These are phyloP conservation scores for Gadus macrocephalus DNA, from an alignment of 2,113 vertebrate genomes.

Conservation along the genomic window DNA sequence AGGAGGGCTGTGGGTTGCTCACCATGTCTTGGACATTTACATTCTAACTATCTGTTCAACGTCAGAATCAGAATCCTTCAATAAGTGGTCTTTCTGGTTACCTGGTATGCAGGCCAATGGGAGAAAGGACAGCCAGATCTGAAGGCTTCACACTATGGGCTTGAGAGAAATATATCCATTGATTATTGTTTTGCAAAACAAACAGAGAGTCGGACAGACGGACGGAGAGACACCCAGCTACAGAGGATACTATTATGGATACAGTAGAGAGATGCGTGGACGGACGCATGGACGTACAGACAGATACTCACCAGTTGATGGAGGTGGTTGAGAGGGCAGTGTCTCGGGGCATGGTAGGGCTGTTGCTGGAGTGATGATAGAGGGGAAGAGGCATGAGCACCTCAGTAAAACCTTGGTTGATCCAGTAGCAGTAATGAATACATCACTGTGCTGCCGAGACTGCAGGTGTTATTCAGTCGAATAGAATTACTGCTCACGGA, in stretches of 20 bases:
- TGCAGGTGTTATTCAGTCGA: not conserved
- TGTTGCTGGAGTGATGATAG: conserved; percentile 18
- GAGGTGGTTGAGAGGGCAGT: conserved; percentile 33
- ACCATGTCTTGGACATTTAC: too few species aligned
- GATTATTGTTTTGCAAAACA: not conserved
- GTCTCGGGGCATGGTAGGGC: conserved; percentile 41
- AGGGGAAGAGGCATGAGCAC: not conserved
- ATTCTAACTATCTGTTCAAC: too few species aligned
- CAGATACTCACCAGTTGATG: conserved; percentile 50
- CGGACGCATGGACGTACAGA: not conserved
- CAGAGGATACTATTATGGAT: too few species aligned
- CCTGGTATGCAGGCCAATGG: conserved; percentile 49
- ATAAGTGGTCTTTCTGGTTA: conserved; percentile 24
- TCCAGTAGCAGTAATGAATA: not conserved
- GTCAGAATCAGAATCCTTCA: not conserved
- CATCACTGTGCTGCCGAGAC: not conserved
- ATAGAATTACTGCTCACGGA: not conserved
- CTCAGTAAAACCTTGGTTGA: not conserved
- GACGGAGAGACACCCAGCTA: not conserved
- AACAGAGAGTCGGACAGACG: not conserved
- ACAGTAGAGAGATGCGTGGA: too few species aligned
- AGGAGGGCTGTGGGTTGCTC: not conserved
- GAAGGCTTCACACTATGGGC: conserved; percentile 56
- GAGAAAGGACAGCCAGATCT: conserved; percentile 55
- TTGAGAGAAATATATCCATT: conserved; percentile 17